These are phyloP conservation scores for Resseliella maxima DNA, from an alignment of 2,888 invertebrate species.

Conservation along the genomic window DNA sequence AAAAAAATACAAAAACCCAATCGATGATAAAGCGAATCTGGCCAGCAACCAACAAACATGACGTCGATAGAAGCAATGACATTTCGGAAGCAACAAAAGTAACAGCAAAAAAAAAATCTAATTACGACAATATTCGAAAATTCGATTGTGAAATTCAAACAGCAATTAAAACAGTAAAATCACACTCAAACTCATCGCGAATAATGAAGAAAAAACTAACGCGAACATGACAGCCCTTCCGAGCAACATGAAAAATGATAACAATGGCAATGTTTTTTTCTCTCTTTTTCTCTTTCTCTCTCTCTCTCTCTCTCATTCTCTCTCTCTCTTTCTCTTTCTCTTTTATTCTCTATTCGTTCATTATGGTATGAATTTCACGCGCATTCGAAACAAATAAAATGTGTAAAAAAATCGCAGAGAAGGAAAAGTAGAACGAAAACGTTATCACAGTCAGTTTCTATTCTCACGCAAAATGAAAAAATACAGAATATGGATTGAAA, in stretches of 20 bases:
- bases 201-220: too few relatives aligned
- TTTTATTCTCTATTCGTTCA: too few relatives aligned
- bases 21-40: neutral
- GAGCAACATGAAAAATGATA: conserved; percentile 2
- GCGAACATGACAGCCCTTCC: neutral
- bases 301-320: too few relatives aligned
- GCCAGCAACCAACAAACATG: neutral
- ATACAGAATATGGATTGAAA: neutral
- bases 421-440: neutral
- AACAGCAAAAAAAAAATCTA: neutral
- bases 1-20: neutral
- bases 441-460: neutral
- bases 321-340: too few relatives aligned
- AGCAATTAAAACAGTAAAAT: conserved; percentile 47
- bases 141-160: conserved; percentile 14
- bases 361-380: neutral
- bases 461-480: conserved; percentile 44
- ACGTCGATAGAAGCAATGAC: too few relatives aligned
- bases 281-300: too few relatives aligned
- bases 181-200: neutral
- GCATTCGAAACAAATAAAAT: neutral
- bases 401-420: neutral
- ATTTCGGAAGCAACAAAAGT: neutral
- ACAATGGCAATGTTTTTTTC: neutral
- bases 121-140: conserved; percentile 26